Base-by-base conservation (phyloP, 2,797 vertebrate genomes). In the Paguma larvata region DNA sequence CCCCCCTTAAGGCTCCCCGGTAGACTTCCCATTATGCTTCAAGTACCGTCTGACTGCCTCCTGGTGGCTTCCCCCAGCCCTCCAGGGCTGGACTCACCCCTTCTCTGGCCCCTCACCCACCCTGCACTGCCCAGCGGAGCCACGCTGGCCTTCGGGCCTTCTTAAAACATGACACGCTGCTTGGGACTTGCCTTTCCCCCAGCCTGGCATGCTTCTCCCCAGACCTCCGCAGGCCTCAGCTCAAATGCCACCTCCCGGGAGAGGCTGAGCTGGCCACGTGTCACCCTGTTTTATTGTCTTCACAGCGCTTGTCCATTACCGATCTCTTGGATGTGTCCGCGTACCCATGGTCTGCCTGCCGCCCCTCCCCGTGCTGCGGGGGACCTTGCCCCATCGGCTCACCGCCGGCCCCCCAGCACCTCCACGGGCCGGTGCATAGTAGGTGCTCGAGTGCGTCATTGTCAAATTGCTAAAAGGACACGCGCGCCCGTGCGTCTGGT, bases 61-160 rank as follows among this genome's bases (percentile, higher is more conserved):
- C 82, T 13, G 6, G 34, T 3, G 41, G 88, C 84, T 48, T 79
- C 68, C 4, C n/a, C n/a, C 63, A 63, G 65, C 18, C 25, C 16
- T 3, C 1, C 25, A 3, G 19, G 14, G 30, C 41, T 41, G 3
- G 1, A 13, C 16, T 25, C 13, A 6, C 9, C 23, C 51, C 68
- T 34, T 63, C 62, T 18, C 80, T 38, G 88, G 88, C 6, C 70
- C 34, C 18, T 14, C 41, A 27, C 34, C n/a, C 16, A 14, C 41
- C 14, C 38, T 9, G 4, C 7, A 3, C 14, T 0, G 11, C 34
- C 53, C 4, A 6, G 1, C 0, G 6, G 51, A 30, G 44, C 56
- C 65, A 62, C 30, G 0, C 30, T 0, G 27, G 44, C 72, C 82
- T n/a, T 13, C 30, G 67, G 38, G 1, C 7, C 85, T 85, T 80